Conservation (phyloP, 2,797 vertebrate genomes). For the Protonibea diacanthus region DNA sequence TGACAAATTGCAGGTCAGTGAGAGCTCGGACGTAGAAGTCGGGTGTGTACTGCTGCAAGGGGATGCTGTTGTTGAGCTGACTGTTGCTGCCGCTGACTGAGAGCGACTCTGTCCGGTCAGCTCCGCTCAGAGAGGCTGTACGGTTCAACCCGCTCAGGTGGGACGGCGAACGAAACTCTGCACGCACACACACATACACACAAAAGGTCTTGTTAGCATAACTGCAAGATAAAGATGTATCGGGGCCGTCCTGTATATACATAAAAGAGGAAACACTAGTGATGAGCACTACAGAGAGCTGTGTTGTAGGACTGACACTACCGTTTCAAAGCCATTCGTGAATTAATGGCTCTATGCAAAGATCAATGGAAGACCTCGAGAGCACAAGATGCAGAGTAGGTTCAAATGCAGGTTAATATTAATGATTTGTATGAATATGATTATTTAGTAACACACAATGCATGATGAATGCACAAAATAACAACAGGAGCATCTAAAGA, state of each 20-base stretch:
- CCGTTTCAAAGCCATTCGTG: conserved; percentile 20
- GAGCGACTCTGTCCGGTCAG: conserved; percentile 85
- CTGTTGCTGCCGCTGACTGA: conserved; percentile 87
- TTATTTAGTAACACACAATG: conserved; percentile 5
- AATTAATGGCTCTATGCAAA: conserved; percentile 14
- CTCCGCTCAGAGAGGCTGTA: conserved; percentile 89
- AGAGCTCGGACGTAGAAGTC: conserved; percentile 95
- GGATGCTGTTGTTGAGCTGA: conserved; percentile 85
- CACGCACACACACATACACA: conserved; percentile 17
- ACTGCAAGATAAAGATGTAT: not conserved
- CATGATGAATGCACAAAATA: conserved; percentile 1
- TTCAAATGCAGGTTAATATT: conserved; percentile 39
- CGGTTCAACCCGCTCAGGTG: conserved; percentile 89
- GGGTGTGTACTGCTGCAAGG: conserved; percentile 86
- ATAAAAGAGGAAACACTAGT: not conserved
- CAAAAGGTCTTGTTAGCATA: not conserved
- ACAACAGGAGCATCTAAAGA: not conserved
- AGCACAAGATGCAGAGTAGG: conserved; percentile 42
- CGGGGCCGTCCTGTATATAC: not conserved
- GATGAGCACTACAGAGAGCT: not conserved
- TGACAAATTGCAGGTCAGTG: conserved; percentile 92
- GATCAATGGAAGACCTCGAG: not conserved
- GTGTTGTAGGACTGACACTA: not conserved
- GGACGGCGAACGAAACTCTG: conserved; percentile 91
- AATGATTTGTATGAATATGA: not conserved